Percentiles rank a stretch among this genome's conserved stretches.
Conservation (phyloP, 2,113 vertebrate species). For the Mesitornis unicolor region DNA sequence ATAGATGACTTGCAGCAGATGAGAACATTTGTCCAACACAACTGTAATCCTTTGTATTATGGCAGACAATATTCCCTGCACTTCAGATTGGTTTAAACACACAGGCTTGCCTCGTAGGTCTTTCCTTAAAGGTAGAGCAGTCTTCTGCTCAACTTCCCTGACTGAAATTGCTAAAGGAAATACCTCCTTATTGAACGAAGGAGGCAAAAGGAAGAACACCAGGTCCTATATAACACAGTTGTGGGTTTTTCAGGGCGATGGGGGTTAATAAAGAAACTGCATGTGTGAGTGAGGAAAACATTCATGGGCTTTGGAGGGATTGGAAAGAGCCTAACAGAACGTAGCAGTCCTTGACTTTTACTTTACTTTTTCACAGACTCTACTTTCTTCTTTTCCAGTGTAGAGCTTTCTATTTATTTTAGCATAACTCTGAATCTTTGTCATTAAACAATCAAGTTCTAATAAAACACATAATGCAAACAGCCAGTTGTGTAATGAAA, state of each 20-base stretch:
- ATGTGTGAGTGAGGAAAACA: neutral
- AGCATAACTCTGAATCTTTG: slow-evolving; percentile 29
- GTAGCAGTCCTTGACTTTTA: neutral
- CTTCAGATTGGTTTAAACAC: neutral
- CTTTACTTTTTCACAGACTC: neutral
- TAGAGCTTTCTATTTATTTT: slow-evolving; percentile 38
- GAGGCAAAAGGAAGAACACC: slow-evolving; percentile 3
- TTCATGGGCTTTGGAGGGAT: neutral
- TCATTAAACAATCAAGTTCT: slow-evolving; percentile 57
- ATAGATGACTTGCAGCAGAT: slow-evolving; percentile 11
- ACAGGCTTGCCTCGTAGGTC: neutral
- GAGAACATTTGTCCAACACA: slow-evolving; percentile 13
- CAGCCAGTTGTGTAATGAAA: slow-evolving; percentile 51
- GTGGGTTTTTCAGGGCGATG: neutral
- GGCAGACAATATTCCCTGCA: neutral
- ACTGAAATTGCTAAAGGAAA: neutral
- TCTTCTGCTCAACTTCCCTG: neutral
- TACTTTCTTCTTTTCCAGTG: neutral
- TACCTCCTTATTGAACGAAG: neutral
- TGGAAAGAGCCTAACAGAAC: neutral
- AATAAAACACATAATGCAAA: slow-evolving; percentile 54
- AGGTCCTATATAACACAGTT: neutral
- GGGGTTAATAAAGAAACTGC: neutral
- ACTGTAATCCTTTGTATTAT: neutral
- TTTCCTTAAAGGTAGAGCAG: neutral